phyloP scores from a whole-genome alignment of 2,113 vertebrate species.

The Callopanchax toddi region DNA sequence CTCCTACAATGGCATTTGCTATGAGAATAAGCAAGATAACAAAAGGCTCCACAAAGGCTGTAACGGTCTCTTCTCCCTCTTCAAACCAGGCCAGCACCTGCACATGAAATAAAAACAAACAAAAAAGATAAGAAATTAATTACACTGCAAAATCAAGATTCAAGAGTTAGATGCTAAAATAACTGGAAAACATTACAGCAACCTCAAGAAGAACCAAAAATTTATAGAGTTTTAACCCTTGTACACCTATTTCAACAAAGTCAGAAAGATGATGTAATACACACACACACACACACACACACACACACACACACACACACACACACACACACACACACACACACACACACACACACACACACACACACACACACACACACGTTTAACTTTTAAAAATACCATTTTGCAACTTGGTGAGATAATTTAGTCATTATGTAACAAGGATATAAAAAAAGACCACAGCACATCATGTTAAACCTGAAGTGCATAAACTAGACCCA shows the following conservation, averaged over 20 bases:
- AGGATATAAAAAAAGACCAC: not conserved
- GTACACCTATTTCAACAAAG: not conserved
- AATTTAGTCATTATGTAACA: not conserved
- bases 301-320: no score
- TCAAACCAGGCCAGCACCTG: conserved; percentile 98
- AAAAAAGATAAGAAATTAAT: conserved; percentile 8
- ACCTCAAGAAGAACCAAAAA: not conserved
- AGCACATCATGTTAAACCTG: not conserved
- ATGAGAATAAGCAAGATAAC: conserved; percentile 98
- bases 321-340: no score
- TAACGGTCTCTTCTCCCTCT: conserved; percentile 97
- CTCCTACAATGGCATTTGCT: conserved; percentile 97
- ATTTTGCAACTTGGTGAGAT: not conserved
- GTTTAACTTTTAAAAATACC: not conserved
- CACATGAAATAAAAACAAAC: conserved; percentile 46
- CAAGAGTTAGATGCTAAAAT: not conserved
- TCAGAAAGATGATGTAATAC: not conserved
- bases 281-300: no score
- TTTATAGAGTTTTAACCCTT: not conserved
- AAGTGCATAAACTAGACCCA: no score
- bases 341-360: no score
- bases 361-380: no score
- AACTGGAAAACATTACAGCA: not conserved
- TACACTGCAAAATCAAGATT: not conserved
- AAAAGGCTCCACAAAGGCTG: conserved; percentile 98